phyloP scores from a whole-genome alignment of 2,797 vertebrate genomes.

The Siniperca scherzeri region DNA sequence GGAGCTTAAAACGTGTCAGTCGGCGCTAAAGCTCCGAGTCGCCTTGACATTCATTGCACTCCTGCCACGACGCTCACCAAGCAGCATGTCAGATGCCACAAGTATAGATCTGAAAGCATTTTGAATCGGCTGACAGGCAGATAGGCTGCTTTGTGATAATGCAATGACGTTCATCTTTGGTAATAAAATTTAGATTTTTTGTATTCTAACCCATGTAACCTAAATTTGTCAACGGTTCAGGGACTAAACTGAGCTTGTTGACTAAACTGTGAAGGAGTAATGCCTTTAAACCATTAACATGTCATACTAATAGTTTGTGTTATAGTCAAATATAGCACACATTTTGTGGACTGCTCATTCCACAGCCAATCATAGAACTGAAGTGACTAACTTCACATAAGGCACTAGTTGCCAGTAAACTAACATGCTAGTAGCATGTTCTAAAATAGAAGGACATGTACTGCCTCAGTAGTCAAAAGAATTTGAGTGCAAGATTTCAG shows the following conservation, averaged over 20 bases:
- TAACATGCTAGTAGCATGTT: neutral
- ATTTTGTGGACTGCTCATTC: neutral
- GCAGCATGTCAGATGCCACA: slow-evolving; percentile 53
- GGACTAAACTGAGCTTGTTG: neutral
- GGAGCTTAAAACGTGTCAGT: slow-evolving; percentile 80
- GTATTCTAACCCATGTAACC: neutral
- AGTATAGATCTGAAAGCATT: slow-evolving; percentile 20
- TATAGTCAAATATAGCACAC: neutral
- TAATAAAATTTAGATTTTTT: neutral
- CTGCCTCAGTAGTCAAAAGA: too few species aligned
- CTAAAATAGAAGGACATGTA: neutral
- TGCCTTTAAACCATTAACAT: neutral
- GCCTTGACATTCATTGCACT: slow-evolving; percentile 75
- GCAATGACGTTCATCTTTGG: neutral
- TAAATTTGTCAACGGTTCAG: neutral
- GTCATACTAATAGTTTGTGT: neutral
- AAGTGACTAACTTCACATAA: neutral
- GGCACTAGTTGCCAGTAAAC: neutral
- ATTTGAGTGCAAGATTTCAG: too few species aligned
- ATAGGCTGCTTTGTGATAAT: slow-evolving; percentile 22
- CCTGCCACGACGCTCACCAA: slow-evolving; percentile 56
- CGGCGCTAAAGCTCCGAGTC: slow-evolving; percentile 62
- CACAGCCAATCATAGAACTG: neutral
- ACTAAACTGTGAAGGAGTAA: neutral
- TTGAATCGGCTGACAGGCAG: slow-evolving; percentile 8